A percentile compares a stretch with the other conserved stretches of the same genome.
Evolutionary conservation across 2,888 invertebrate genomes (phyloP).

Genomic region (Liopterus haemorrhoidalis): DNA sequence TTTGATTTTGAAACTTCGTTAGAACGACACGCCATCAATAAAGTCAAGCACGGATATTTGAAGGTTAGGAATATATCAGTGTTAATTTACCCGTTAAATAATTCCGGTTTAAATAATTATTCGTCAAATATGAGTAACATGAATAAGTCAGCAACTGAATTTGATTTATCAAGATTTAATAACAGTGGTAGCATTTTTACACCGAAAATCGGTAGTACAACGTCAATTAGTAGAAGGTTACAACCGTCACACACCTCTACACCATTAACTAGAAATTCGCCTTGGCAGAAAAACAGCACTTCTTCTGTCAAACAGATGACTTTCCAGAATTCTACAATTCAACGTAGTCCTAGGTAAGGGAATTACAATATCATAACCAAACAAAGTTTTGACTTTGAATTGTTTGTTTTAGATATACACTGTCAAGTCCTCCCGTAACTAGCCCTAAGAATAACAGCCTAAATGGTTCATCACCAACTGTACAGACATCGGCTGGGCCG

Average conservation of each 20-base stretch:
- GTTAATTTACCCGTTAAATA: conserved; percentile 11
- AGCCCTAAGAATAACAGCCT: no score
- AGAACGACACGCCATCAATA: conserved; percentile 21
- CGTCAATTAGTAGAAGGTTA: conserved; percentile 12
- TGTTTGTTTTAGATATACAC: conserved; percentile 33
- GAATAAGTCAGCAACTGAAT: conserved; percentile 17
- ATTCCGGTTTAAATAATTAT: conserved; percentile 8
- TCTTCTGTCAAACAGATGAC: conserved; percentile 6
- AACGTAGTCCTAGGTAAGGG: conserved; percentile 18
- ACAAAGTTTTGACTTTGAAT: conserved; percentile 2
- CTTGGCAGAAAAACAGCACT: conserved; percentile 21
- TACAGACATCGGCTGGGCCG: conserved; percentile 44
- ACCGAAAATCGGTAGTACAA: conserved; percentile 14
- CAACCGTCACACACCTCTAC: conserved; percentile 18
- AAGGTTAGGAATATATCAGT: conserved; percentile 21
- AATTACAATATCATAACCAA: neutral
- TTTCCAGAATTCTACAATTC: conserved; percentile 9
- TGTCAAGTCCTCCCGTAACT: conserved; percentile 38
- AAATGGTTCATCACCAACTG: conserved; percentile 35
- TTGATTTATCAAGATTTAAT: conserved; percentile 20
- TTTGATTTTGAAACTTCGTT: conserved; percentile 15
- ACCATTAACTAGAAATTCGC: conserved; percentile 16
- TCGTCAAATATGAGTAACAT: conserved; percentile 19
- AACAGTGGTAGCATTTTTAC: conserved; percentile 19
- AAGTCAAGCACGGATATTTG: conserved; percentile 18